Evolutionary conservation across 2,113 vertebrate genomes (phyloP).

Genomic region (Gymnorhina tibicen): DNA sequence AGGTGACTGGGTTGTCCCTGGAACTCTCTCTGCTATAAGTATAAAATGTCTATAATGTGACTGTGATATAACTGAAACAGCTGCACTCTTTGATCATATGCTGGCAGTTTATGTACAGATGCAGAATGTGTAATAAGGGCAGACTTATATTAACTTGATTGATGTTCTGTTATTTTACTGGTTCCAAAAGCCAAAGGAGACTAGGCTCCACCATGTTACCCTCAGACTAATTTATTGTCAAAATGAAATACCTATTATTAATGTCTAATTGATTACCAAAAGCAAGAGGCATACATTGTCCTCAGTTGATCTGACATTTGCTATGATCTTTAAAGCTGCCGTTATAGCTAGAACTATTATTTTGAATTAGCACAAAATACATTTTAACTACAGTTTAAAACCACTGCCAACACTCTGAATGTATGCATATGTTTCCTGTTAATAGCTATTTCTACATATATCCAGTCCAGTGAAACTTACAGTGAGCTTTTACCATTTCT

Average conservation of each 20-base stretch:
- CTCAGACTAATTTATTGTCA: slow-evolving; percentile 22
- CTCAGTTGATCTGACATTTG: neutral
- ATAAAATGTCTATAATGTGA: neutral
- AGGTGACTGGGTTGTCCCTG: neutral
- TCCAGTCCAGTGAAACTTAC: neutral
- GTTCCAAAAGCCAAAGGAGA: slow-evolving; percentile 27
- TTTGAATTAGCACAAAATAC: neutral
- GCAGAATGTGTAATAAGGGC: slow-evolving; percentile 7
- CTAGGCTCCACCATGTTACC: neutral
- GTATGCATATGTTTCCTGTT: slow-evolving; percentile 15
- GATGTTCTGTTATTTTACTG: slow-evolving; percentile 49
- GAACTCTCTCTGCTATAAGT: neutral
- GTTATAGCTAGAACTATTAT: neutral
- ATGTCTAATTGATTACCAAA: slow-evolving; percentile 32
- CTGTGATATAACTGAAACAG: slow-evolving; percentile 6
- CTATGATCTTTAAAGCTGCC: neutral
- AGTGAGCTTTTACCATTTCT: neutral
- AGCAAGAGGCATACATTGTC: neutral
- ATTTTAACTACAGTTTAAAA: slow-evolving; percentile 9
- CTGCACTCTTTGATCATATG: slow-evolving; percentile 42
- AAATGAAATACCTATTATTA: slow-evolving; percentile 11
- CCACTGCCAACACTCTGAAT: neutral
- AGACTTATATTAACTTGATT: slow-evolving; percentile 62
- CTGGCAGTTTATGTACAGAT: slow-evolving; percentile 5
- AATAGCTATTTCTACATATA: slow-evolving; percentile 51